A percentile compares a stretch with the other conserved stretches of the same genome.
Evolutionary conservation across 2,113 vertebrate species (phyloP).

Genomic region (Morone saxatilis): DNA sequence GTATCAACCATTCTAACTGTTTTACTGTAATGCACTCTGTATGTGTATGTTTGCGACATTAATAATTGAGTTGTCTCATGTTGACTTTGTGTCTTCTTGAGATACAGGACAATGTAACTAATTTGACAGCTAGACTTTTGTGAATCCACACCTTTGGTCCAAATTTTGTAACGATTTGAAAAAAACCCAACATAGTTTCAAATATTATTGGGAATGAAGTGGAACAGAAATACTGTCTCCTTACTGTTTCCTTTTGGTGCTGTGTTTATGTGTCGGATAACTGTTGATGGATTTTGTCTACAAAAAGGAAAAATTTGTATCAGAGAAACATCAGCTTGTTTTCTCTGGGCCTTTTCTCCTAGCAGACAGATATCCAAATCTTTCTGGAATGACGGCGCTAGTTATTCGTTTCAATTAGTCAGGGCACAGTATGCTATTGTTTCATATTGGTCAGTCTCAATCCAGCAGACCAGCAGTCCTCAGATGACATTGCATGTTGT

Average conservation of each 20-base stretch:
- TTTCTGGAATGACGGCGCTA: not conserved
- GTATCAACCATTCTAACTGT: not conserved
- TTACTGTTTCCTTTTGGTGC: not conserved
- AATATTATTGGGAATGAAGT: not conserved
- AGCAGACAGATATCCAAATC: not conserved
- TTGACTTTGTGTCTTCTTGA: no score
- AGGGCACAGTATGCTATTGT: not conserved
- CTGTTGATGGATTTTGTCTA: not conserved
- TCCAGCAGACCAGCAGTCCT: constrained; percentile 1
- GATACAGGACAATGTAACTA: not conserved
- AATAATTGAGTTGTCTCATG: no score
- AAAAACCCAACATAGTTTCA: not conserved
- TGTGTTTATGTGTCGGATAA: not conserved
- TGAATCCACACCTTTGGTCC: not conserved
- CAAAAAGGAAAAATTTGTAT: not conserved
- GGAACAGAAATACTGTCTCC: not conserved
- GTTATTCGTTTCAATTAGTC: constrained; percentile 8
- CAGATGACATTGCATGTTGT: not conserved
- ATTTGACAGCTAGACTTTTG: not conserved
- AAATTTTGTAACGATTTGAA: not conserved
- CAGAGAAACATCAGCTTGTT: not conserved
- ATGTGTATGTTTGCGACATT: not conserved
- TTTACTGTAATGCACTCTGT: not conserved
- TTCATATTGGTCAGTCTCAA: not conserved
- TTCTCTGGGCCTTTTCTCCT: not conserved